phyloP scores from a whole-genome alignment of 2,113 vertebrate genomes.

The Osmerus mordax region DNA sequence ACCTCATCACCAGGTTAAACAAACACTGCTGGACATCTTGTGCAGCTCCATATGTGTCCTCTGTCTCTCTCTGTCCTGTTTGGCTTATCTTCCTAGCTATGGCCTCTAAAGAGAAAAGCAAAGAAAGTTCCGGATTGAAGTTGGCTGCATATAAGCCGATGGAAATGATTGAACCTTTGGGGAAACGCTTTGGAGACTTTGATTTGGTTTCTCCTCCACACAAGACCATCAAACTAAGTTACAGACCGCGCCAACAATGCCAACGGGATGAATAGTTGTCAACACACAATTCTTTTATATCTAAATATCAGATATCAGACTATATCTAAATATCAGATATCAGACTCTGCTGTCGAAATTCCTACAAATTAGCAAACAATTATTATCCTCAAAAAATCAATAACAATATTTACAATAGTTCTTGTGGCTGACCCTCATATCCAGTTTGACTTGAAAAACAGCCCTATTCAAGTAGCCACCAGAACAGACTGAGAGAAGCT shows the following conservation, averaged over 20 bases:
- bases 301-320: constrained; percentile 18
- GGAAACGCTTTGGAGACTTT: constrained; percentile 24
- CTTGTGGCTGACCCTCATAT: constrained; percentile 11
- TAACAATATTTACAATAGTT: constrained; percentile 27
- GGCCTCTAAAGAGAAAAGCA: constrained; percentile 35
- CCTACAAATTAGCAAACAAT: background rate
- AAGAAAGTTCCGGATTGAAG: constrained; percentile 55
- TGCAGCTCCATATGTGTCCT: constrained; percentile 28
- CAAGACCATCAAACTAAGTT: constrained; percentile 11
- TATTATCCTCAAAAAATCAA: constrained; percentile 8
- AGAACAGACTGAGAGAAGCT: constrained; percentile 16
- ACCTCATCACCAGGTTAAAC: constrained; percentile 60
- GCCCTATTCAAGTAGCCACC: background rate
- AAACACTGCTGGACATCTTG: constrained; percentile 54
- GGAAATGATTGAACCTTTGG: constrained; percentile 40
- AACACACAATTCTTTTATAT: constrained; percentile 12
- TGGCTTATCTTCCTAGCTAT: constrained; percentile 14
- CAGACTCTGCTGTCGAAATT: too few relatives aligned
- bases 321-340: constrained; percentile 7
- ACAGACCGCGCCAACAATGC: constrained; percentile 27
- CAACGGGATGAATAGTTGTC: constrained; percentile 22
- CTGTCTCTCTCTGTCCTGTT: constrained; percentile 24
- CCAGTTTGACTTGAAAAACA: constrained; percentile 27
- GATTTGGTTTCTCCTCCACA: constrained; percentile 6
- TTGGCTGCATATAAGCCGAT: constrained; percentile 44